Evolutionary conservation across 2,113 vertebrate species (phyloP), one percentile per base, ranked within the genome.

Genomic region (Chiloscyllium plagiosum): DNA sequence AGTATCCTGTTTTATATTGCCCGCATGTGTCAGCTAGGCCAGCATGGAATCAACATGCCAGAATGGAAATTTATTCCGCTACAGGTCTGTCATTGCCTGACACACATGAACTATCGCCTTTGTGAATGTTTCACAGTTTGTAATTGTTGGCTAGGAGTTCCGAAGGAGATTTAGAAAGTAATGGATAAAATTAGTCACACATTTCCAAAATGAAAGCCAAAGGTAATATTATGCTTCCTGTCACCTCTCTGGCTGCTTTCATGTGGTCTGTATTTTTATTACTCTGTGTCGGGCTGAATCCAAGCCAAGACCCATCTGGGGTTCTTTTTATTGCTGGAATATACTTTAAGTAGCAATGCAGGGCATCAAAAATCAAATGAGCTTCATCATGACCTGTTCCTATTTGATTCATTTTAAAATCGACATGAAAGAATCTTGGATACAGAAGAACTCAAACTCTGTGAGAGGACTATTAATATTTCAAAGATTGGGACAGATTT

Each of bases 171-270:
- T 94, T 94, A 94, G 93, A 94, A 94, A 70, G 66, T 70, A 70
- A 70, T 29, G 93, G 93, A 69, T 50, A 50, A 94, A 94, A 94
- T 94, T 94, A 94, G 93, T 94, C 93, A 94, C 93, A 94, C 93
- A 70, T 94, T 94, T 94, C 93, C 93, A 68, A 94, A 42, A 94
- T 68, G 20, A 94, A 94, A 94, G 93, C 93, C 93, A 94, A 47
- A 42, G 42, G 93, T 94, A 94, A 94, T 47, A 42, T 94, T 94
- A 50, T 94, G 93, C 68, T 70, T 94, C 93, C 93, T 94, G 93
- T 94, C 93, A 70, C 47, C 66, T 70, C 93, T 68, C 65, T 94
- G 61, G 24, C 92, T 42, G 47, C 66, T 94, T 94, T 70, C 66
- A 94, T 94, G 93, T 69, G 37, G 93, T 68, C 65, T 94, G 37